phyloP scores from a whole-genome alignment of 2,797 vertebrate genomes.

The Lagodon rhomboides region DNA sequence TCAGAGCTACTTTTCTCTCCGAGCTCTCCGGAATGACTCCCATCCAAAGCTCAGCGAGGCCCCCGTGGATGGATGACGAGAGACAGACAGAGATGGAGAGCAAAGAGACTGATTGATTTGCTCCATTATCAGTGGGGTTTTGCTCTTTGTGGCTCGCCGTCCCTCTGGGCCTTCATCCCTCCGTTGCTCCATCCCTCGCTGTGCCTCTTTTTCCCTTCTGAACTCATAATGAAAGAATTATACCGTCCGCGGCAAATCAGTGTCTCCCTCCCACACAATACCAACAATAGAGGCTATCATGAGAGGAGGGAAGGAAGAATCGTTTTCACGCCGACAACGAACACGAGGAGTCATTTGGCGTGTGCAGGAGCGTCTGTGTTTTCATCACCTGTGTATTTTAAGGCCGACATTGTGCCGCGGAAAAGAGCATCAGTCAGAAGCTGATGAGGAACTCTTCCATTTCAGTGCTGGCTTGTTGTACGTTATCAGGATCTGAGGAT shows the following conservation, averaged over 20 bases:
- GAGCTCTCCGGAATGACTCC: slow-evolving; percentile 61
- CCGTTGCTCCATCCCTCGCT: slow-evolving; percentile 31
- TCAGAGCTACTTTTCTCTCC: slow-evolving; percentile 53
- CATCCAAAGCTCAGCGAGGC: slow-evolving; percentile 50
- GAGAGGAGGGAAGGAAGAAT: slow-evolving; percentile 42
- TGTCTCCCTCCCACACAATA: slow-evolving; percentile 65
- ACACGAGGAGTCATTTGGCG: slow-evolving; percentile 45
- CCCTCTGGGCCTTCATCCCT: slow-evolving; percentile 55
- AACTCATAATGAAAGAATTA: slow-evolving; percentile 83
- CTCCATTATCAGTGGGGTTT: slow-evolving; percentile 66
- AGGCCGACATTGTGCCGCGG: slow-evolving; percentile 32
- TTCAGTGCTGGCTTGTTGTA: background rate
- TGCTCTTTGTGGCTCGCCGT: slow-evolving; percentile 49
- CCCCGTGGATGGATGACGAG: slow-evolving; percentile 53
- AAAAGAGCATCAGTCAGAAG: slow-evolving; percentile 42
- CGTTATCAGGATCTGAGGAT: slow-evolving; percentile 13
- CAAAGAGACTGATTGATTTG: slow-evolving; percentile 60
- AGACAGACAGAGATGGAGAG: slow-evolving; percentile 47
- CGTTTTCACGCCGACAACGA: slow-evolving; percentile 41
- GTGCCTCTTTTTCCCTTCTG: slow-evolving; percentile 46
- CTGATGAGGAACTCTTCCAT: slow-evolving; percentile 21
- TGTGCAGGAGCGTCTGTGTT: slow-evolving; percentile 43
- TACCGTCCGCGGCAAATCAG: slow-evolving; percentile 63
- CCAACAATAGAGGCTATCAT: slow-evolving; percentile 63
- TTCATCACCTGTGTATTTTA: slow-evolving; percentile 62